Evolutionary conservation across 2,888 invertebrate species (phyloP), one percentile per base, ranked within the genome.

Genomic region (Drosophila demipolita): DNA sequence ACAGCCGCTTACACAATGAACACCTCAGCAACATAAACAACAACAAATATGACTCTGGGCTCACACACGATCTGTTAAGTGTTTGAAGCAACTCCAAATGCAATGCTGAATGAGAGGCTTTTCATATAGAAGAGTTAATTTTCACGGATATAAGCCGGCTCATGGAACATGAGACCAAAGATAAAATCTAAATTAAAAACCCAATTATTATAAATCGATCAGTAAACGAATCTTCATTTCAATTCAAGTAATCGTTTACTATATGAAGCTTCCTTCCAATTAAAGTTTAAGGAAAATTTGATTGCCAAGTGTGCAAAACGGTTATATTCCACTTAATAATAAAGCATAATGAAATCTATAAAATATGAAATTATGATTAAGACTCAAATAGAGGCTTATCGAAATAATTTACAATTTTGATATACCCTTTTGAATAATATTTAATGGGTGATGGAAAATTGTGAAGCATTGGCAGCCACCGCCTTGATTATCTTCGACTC

Each of bases 1-100:
- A 61, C 75, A 63, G 73, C 72, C 72, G 74, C 84, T 86, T 89
- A 87, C 81, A 83, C 83, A 84, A 84, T 81, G 60, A 49, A 49
- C 40, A 32, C 57, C 12, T 23, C 58, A 70, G 58, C 52, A 61
- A 58, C 54, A 63, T 50, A 61, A 65, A 69, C 52, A 58, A 59
- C 69, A 69, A 72, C 52, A 58, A 59, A 58, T 49, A 57, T 53
- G 49, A 55, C 61, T 58, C 64, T 48, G 11, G 42, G 26, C 36
- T 32, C 40, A 57, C 57, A 26, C 80, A 72, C 80, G 65, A 83
- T 61, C 65, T 83, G 78, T 64, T 78, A 78, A 83, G 82, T 83
- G 87, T 64, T 75, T 82, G 54, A 66, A 61, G 65, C 63, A 60
- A 63, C 49, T 54, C 59, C 66, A 72, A 62, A 45, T 58, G 58